Conservation (phyloP, 2,113 vertebrate species). For the Lota lota region DNA sequence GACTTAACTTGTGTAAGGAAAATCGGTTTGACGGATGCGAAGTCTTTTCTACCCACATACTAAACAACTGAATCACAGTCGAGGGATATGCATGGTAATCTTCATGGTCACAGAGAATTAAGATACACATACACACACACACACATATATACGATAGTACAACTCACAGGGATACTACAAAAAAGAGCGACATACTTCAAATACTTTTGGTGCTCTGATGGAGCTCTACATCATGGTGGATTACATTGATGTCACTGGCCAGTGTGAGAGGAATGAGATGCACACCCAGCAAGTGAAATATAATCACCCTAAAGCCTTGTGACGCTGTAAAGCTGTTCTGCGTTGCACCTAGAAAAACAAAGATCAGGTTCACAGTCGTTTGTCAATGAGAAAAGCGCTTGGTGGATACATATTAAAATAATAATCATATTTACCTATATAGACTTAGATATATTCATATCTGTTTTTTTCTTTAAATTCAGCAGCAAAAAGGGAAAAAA, state of each 20-base stretch:
- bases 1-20: constrained; percentile 56
- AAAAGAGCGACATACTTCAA: constrained; percentile 16
- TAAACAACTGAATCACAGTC: constrained; percentile 45
- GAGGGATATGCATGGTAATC: constrained; percentile 41
- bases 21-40: constrained; percentile 46
- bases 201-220: constrained; percentile 39
- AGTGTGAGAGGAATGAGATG: constrained; percentile 28
- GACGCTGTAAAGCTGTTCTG: constrained; percentile 23
- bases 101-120: constrained; percentile 20
- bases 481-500: constrained; percentile 34
- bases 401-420: constrained; percentile 36
- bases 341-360: background rate
- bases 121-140: constrained; percentile 33
- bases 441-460: constrained; percentile 27
- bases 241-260: constrained; percentile 39
- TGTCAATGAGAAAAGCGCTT: constrained; percentile 44
- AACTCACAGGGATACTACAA: background rate
- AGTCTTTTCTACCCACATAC: constrained; percentile 17
- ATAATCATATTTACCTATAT: constrained; percentile 9
- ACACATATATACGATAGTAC: constrained; percentile 4
- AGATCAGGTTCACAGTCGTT: constrained; percentile 56
- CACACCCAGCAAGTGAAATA: constrained; percentile 27
- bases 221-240: constrained; percentile 19
- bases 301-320: constrained; percentile 1
- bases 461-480: constrained; percentile 29